phyloP scores from a whole-genome alignment of 2,113 vertebrate genomes.

The Brachirus orientalis region DNA sequence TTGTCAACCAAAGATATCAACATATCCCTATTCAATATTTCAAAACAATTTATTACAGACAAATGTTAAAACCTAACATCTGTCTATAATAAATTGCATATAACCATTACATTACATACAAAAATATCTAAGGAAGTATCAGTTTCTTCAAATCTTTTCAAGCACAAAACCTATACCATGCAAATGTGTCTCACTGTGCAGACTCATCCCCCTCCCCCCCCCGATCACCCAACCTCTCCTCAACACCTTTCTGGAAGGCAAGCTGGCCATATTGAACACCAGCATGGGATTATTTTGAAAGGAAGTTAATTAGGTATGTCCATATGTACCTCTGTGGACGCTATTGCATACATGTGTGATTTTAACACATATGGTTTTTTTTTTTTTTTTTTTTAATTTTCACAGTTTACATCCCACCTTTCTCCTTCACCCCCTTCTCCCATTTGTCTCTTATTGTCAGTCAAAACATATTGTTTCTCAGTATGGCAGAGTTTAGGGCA shows the following conservation, averaged over 20 bases:
- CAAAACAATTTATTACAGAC: too few species aligned
- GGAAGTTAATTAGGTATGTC: slow-evolving; percentile 10
- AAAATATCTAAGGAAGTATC: too few species aligned
- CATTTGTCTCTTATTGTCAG: slow-evolving; percentile 54
- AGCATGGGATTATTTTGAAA: slow-evolving; percentile 25
- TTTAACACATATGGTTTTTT: slow-evolving; percentile 14
- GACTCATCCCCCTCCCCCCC: not conserved
- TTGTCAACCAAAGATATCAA: too few species aligned
- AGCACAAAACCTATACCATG: not conserved
- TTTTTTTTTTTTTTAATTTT: not conserved
- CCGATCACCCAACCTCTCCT: not conserved
- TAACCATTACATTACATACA: too few species aligned
- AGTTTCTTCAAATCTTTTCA: not conserved
- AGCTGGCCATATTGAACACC: slow-evolving; percentile 34
- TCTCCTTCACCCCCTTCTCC: slow-evolving; percentile 3
- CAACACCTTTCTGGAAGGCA: slow-evolving; percentile 6
- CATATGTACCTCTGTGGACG: slow-evolving; percentile 13
- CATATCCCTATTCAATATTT: not conserved
- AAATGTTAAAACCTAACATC: too few species aligned
- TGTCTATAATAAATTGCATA: too few species aligned
- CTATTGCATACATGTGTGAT: not conserved
- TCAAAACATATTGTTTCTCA: slow-evolving; percentile 71
- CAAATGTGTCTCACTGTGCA: slow-evolving; percentile 11
- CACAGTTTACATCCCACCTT: slow-evolving; percentile 2
- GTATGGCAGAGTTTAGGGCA: slow-evolving; percentile 60